Conservation (phyloP, 2,888 invertebrate genomes). For the Sericinus montela region DNA sequence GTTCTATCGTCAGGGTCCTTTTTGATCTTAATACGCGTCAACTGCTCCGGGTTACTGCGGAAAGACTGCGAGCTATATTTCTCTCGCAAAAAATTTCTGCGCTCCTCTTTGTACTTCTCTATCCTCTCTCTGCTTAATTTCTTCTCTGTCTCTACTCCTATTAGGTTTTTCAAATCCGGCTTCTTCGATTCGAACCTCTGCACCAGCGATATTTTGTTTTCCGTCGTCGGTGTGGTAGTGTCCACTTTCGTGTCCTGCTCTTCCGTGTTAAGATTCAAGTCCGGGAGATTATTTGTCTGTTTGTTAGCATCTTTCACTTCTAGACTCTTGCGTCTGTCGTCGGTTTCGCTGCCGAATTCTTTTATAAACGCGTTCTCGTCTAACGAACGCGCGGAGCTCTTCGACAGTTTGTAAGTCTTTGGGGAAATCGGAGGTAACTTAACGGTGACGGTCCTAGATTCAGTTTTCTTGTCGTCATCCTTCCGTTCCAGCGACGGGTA, state of each 20-base stretch:
- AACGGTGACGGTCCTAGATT: constrained; percentile 37
- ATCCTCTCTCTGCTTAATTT: constrained; percentile 89
- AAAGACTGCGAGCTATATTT: constrained; percentile 92
- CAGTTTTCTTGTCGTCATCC: constrained; percentile 37
- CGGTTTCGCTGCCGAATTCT: constrained; percentile 78
- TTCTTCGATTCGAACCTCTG: constrained; percentile 66
- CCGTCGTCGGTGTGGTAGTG: constrained; percentile 79
- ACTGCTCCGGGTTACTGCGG: constrained; percentile 79
- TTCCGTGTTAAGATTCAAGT: constrained; percentile 61
- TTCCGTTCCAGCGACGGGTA: constrained; percentile 56
- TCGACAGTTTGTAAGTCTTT: constrained; percentile 75
- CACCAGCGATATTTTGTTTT: constrained; percentile 80
- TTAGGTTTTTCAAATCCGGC: constrained; percentile 53
- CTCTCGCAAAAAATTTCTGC: constrained; percentile 90
- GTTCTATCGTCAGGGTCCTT: constrained; percentile 46
- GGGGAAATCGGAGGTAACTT: constrained; percentile 81
- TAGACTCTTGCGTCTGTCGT: constrained; percentile 78
- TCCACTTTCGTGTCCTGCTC: constrained; percentile 42
- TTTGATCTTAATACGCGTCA: constrained; percentile 63
- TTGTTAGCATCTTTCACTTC: constrained; percentile 82
- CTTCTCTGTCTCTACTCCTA: constrained; percentile 69
- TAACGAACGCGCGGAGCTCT: constrained; percentile 83
- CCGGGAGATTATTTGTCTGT: constrained; percentile 74
- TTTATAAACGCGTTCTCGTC: constrained; percentile 87
- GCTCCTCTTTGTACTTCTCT: constrained; percentile 94